Evolutionary conservation across 2,888 invertebrate species (phyloP), one percentile per base, ranked within the genome.

Genomic region (Zhengitettix transpicula): DNA sequence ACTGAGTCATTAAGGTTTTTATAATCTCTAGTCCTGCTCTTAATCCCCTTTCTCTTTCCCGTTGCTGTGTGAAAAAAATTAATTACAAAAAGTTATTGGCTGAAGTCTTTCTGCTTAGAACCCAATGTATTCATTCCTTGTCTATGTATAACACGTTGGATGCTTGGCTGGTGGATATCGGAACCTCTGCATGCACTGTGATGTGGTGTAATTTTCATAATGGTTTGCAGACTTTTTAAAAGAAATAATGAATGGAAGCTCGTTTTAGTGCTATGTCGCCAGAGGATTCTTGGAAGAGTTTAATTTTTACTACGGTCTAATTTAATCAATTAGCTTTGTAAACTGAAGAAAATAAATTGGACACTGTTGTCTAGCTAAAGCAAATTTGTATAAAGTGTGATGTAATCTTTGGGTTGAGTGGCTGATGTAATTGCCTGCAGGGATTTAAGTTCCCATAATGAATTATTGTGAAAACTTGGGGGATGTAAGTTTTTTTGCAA

Each of bases 21-120:
- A 62, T 63, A 66, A 66, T 64, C 66, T 66, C 66, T 66, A 66
- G 66, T 66, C 66, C 65, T 62, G 65, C 64, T 64, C 63, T 66
- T 65, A 64, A 61, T 64, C 60, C 62, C 60, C 61, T 55, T 57
- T 59, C 41, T 52, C 55, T 60, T 53, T 58, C 62, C 58, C 58
- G 57, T 60, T 56, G 62, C 62, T 62, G 59, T 64, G 61, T 60
- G 63, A 60, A 63, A 61, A n/a, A 58, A 55, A 53, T 57, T 58
- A 41, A 60, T 58, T 60, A 55, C 58, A 58, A 58, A 58, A 53
- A 53, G n/a, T 41, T 55, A 40, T 55, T 55, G 55, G 52, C 54
- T 54, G 17, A 60, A 40, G 56, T 60, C 54, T 28, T 55, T 56
- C 52, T 61, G 63, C 61, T 62, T 60, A 54, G 55, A 57, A 61